Evolutionary conservation across 2,797 vertebrate genomes (phyloP), one percentile per base, ranked within the genome.

Genomic region (Euthynnus affinis): DNA sequence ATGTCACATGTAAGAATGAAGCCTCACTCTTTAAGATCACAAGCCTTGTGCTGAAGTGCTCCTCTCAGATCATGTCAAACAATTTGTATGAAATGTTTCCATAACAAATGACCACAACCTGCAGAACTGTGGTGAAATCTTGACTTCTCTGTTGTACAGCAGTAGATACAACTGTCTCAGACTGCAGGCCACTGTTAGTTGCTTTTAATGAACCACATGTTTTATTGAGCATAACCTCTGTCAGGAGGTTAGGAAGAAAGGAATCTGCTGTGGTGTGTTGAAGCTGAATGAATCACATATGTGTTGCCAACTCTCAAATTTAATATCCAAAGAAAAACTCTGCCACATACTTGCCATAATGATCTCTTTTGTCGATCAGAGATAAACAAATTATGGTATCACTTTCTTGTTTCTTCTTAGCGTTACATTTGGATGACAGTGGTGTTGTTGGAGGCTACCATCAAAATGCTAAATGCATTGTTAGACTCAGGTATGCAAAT

Each of bases 181-280:
- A 73, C 80, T 65, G 62, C 32, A 74, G 69, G 65, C 82, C 69
- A 32, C 44, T 64, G 74, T 79, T 86, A 86, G 86, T 86, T 85
- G 37, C 57, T 80, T 90, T 87, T 81, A 87, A 85, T 87, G 65
- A 87, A 82, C 78, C 73, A 15, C 83, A 74, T 78, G 66, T 85
- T 83, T 85, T 88, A 82, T 85, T 84, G 78, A 88, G 72, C 81
- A 69, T 75, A 74, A 80, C 77, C 66, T 74, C 56, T 85, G 64
- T 80, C 65, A 15, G 65, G 46, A 74, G 80, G 85, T 85, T 86
- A 32, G 29, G 29, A 86, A 78, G 52, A n/a, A 70, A 65, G 66
- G 83, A 84, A 71, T 75, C 78, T 71, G 83, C 76, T 83, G 80
- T 62, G 74, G 40, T 77, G 67, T 53, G 67, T 61, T 79, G 77